Conservation (phyloP, 2,888 invertebrate species). For the Atherix ibis region DNA sequence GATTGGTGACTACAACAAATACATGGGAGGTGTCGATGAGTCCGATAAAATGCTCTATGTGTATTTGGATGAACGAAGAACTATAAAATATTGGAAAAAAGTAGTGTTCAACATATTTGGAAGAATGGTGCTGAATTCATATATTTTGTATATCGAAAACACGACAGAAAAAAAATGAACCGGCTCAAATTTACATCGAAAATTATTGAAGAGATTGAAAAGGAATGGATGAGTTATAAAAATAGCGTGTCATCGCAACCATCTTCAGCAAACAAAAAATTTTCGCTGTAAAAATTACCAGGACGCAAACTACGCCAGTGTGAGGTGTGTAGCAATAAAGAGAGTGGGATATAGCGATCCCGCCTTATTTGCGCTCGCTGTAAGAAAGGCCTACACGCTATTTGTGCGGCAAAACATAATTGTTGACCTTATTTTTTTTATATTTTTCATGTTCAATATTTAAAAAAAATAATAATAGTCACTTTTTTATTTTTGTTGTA, state of each 20-base stretch:
- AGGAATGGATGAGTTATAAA: constrained; percentile 12
- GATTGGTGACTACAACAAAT: constrained; percentile 14
- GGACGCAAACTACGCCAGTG: constrained; percentile 13
- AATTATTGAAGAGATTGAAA: constrained; percentile 12
- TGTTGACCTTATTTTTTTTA: constrained; percentile 2
- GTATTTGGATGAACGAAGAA: constrained; percentile 16
- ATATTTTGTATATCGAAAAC: constrained; percentile 15
- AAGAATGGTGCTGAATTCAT: constrained; percentile 16
- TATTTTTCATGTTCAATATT: constrained; percentile 1
- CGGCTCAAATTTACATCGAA: constrained; percentile 16
- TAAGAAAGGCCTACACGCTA: constrained; percentile 4
- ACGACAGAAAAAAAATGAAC: constrained; percentile 12
- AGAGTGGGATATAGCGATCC: constrained; percentile 2
- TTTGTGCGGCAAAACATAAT: constrained; percentile 4
- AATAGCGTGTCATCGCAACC: constrained; percentile 5
- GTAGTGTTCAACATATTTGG: constrained; percentile 16
- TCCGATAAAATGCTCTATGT: constrained; percentile 16
- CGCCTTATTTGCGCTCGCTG: constrained; percentile 2
- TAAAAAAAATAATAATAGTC: background rate
- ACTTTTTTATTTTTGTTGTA: constrained; percentile 4
- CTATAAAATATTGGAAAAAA: constrained; percentile 17
- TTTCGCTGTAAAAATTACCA: constrained; percentile 11
- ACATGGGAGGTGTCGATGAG: constrained; percentile 16
- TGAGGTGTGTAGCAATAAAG: constrained; percentile 6
- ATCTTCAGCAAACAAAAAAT: constrained; percentile 9